phyloP scores from a whole-genome alignment of 2,797 vertebrate species.

The Girardinus metallicus region DNA sequence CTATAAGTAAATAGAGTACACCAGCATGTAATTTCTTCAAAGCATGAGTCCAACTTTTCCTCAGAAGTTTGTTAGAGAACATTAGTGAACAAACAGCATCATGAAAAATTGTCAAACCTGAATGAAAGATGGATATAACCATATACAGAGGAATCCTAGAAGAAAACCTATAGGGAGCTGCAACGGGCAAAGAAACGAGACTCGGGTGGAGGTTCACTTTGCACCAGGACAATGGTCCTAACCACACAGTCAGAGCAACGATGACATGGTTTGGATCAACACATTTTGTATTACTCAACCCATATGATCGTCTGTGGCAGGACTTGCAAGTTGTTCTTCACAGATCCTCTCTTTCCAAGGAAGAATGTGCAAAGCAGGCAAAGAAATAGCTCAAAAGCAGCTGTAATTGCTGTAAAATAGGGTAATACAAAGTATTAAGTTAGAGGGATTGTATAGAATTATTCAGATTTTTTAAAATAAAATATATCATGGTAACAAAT shows the following conservation, averaged over 20 bases:
- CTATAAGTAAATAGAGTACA: background rate
- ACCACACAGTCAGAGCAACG: background rate
- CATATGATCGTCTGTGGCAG: background rate
- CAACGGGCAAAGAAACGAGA: background rate
- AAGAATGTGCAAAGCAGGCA: background rate
- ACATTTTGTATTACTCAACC: background rate
- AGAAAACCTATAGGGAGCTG: background rate
- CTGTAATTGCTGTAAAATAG: background rate
- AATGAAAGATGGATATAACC: background rate
- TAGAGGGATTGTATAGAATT: background rate
- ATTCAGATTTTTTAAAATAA: background rate
- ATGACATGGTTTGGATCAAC: background rate
- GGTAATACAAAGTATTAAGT: background rate
- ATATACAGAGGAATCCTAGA: background rate
- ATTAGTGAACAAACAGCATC: background rate
- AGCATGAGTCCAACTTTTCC: background rate
- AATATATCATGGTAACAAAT: background rate
- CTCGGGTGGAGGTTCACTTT: background rate
- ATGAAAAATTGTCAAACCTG: background rate
- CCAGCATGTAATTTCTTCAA: background rate
- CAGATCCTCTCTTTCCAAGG: background rate
- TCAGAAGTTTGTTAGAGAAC: background rate
- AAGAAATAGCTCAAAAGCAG: background rate
- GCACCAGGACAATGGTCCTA: background rate
- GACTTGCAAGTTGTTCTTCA: background rate